Evolutionary conservation across 1,140 invertebrate genomes (phyloP).

Genomic region (Samia ricini): DNA sequence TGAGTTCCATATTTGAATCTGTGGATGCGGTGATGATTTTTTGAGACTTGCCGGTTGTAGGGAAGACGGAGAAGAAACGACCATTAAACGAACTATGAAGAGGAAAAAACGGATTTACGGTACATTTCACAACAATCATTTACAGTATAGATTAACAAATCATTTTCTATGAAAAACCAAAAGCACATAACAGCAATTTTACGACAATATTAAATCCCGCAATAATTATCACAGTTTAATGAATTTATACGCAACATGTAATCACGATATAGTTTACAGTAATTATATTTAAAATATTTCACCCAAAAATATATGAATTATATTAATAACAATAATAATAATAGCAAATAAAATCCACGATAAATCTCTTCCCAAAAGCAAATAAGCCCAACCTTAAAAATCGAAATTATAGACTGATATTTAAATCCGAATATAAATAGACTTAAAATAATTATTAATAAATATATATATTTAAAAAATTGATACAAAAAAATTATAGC

Average conservation of each 20-base stretch:
- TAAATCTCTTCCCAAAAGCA: conserved; percentile 45
- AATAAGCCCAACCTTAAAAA: conserved; percentile 65
- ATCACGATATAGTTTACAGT: conserved; percentile 50
- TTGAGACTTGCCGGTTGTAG: not conserved
- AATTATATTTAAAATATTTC: conserved; percentile 27
- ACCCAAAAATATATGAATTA: conserved; percentile 34
- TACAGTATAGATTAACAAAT: conserved; percentile 35
- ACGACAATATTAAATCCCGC: conserved; percentile 55
- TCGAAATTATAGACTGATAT: conserved; percentile 77
- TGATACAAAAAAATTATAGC: conserved; percentile 46
- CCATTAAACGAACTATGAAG: conserved; percentile 67
- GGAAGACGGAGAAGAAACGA: not conserved
- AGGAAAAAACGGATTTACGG: conserved; percentile 61
- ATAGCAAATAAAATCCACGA: conserved; percentile 22
- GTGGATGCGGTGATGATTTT: conserved; percentile 4
- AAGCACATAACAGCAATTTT: conserved; percentile 7
- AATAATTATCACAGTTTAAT: conserved; percentile 51
- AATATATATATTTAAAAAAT: conserved; percentile 9
- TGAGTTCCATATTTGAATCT: not conserved
- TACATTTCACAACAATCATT: conserved; percentile 26
- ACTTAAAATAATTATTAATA: conserved; percentile 34
- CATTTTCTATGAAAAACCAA: conserved; percentile 33
- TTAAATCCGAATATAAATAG: conserved; percentile 61
- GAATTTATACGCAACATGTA: conserved; percentile 67
- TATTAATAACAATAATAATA: conserved; percentile 31